Evolutionary conservation across 2,888 invertebrate species (phyloP).

Genomic region (Synanthedon tipuliformis): DNA sequence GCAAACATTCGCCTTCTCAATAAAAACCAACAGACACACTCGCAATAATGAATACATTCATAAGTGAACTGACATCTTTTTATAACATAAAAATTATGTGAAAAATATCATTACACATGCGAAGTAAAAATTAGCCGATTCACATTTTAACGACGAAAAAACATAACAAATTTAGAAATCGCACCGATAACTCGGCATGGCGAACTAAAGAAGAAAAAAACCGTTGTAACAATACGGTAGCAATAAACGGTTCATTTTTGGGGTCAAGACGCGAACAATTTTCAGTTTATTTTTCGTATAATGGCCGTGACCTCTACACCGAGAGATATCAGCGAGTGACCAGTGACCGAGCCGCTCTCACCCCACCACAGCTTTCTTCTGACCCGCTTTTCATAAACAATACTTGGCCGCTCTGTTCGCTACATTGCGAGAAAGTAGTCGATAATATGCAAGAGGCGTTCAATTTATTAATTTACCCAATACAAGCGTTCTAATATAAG

Average conservation of each 20-base stretch:
- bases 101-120: constrained; percentile 5
- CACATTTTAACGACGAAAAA: constrained; percentile 10
- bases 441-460: constrained; percentile 39
- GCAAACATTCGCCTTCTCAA: constrained; percentile 1
- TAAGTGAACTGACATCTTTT: constrained; percentile 7
- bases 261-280: constrained; percentile 19
- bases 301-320: constrained; percentile 62
- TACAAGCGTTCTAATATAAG: constrained; percentile 2
- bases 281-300: constrained; percentile 37
- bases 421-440: constrained; percentile 57
- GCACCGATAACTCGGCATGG: constrained; percentile 34
- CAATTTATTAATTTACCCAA: constrained; percentile 30
- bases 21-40: constrained; percentile 9
- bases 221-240: constrained; percentile 28
- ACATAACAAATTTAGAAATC: constrained; percentile 43
- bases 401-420: constrained; percentile 47
- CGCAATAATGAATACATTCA: constrained; percentile 7
- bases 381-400: constrained; percentile 69
- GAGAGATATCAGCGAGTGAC: constrained; percentile 57
- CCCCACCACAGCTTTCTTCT: constrained; percentile 63
- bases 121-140: background rate
- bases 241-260: constrained; percentile 17
- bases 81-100: constrained; percentile 19
- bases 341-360: constrained; percentile 28
- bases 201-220: constrained; percentile 28